These are phyloP conservation scores for Melipona quadrifasciata DNA, from an alignment of 1,140 invertebrate species.

Conservation along the genomic window DNA sequence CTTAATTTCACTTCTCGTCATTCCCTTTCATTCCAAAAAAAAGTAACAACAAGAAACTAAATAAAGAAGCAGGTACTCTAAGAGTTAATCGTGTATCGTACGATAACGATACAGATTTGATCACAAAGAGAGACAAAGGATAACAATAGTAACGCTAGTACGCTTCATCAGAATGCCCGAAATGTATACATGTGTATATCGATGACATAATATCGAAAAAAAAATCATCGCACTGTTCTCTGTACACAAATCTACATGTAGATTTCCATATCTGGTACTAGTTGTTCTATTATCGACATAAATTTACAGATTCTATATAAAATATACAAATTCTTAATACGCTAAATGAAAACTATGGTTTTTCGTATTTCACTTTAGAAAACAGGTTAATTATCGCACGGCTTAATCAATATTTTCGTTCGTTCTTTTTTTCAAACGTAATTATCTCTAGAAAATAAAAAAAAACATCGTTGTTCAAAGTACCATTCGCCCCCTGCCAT, in stretches of 20 bases:
- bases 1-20: conserved; percentile 12
- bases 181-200: neutral
- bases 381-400: neutral
- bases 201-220: conserved; percentile 4
- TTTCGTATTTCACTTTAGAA: conserved; percentile 13
- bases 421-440: neutral
- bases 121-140: conserved; percentile 58
- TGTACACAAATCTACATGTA: too few relatives aligned
- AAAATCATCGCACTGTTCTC: neutral
- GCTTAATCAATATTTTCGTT: neutral
- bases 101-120: conserved; percentile 50
- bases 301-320: conserved; percentile 37
- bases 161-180: conserved; percentile 42
- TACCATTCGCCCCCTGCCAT: conserved; percentile 53
- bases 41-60: conserved; percentile 52
- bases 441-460: conserved; percentile 7
- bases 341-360: conserved; percentile 41
- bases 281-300: conserved; percentile 1
- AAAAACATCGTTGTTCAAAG: conserved; percentile 45
- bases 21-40: conserved; percentile 1
- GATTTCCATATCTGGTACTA: conserved; percentile 4
- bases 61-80: conserved; percentile 62
- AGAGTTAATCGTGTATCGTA: conserved; percentile 58
- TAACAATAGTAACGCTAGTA: conserved; percentile 41
- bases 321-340: conserved; percentile 46